Percentiles rank a stretch among this genome's conserved stretches.
phyloP scores from a whole-genome alignment of 1,140 invertebrate genomes.

The Maconellicoccus hirsutus region DNA sequence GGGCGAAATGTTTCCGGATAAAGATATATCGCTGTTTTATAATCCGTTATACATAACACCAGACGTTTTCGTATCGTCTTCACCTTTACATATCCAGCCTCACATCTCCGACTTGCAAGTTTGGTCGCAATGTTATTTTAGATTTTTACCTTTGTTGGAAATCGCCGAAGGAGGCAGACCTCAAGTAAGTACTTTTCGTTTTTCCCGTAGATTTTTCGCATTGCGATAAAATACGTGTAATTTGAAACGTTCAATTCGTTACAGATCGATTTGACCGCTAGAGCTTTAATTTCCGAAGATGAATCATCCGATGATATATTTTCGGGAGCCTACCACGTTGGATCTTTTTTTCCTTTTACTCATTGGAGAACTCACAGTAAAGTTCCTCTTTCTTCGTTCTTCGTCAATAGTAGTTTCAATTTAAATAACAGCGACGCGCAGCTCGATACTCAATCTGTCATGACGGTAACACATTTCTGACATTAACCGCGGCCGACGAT shows the following conservation, averaged over 20 bases:
- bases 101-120: constrained; percentile 51
- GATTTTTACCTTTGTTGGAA: constrained; percentile 73
- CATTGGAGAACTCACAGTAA: constrained; percentile 27
- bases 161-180: constrained; percentile 39
- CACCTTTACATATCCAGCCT: constrained; percentile 35
- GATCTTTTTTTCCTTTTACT: constrained; percentile 32
- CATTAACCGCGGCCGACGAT: background rate
- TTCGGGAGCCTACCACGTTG: constrained; percentile 23
- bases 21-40: constrained; percentile 60
- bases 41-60: constrained; percentile 52
- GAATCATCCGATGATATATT: background rate
- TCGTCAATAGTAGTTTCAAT: constrained; percentile 30
- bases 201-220: constrained; percentile 1
- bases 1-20: constrained; percentile 65
- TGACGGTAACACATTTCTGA: constrained; percentile 2
- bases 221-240: background rate
- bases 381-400: constrained; percentile 25
- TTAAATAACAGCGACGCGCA: constrained; percentile 30
- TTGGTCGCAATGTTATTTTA: constrained; percentile 82
- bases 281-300: constrained; percentile 22
- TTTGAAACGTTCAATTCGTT: background rate
- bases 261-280: constrained; percentile 27
- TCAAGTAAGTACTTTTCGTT: constrained; percentile 27
- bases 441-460: constrained; percentile 23
- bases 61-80: constrained; percentile 33